A percentile compares a stretch with the other conserved stretches of the same genome.
These are phyloP conservation scores for Halcyon malimbica DNA, from an alignment of 2,113 vertebrate species.

Conservation along the genomic window DNA sequence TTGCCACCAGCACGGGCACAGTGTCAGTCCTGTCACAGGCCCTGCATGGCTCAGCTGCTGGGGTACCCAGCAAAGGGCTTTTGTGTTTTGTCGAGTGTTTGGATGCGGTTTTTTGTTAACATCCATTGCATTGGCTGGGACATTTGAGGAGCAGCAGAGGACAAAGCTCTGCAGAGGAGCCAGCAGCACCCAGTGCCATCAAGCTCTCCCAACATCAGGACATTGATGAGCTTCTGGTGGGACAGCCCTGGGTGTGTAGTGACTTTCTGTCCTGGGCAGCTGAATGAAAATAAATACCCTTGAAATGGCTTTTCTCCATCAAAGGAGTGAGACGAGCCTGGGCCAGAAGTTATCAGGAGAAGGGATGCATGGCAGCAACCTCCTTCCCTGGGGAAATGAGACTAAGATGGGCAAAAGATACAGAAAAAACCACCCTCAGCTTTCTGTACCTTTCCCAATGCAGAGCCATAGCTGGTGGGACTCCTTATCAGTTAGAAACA, in stretches of 20 bases:
- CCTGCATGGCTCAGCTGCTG: neutral
- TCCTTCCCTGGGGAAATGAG: neutral
- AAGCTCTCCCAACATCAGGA: neutral
- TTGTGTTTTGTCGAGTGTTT: neutral
- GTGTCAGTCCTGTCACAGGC: accelerated
- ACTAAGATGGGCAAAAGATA: neutral
- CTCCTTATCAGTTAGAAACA: neutral
- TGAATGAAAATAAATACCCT: neutral
- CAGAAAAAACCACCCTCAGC: neutral
- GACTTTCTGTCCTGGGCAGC: neutral
- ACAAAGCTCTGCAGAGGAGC: neutral
- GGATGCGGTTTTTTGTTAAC: neutral
- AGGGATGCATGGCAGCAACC: neutral
- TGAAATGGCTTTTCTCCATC: neutral
- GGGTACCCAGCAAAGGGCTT: neutral
- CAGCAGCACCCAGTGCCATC: accelerated
- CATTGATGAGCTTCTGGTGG: neutral
- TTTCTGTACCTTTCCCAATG: neutral
- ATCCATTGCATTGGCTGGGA: accelerated
- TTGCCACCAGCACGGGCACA: neutral
- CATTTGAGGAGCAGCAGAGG: neutral
- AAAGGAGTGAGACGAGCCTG: neutral
- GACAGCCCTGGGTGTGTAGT: accelerated
- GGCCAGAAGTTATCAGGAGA: neutral
- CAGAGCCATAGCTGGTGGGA: neutral